Conservation (phyloP, 1,140 invertebrate genomes). For the Brachionus calyciflorus region DNA sequence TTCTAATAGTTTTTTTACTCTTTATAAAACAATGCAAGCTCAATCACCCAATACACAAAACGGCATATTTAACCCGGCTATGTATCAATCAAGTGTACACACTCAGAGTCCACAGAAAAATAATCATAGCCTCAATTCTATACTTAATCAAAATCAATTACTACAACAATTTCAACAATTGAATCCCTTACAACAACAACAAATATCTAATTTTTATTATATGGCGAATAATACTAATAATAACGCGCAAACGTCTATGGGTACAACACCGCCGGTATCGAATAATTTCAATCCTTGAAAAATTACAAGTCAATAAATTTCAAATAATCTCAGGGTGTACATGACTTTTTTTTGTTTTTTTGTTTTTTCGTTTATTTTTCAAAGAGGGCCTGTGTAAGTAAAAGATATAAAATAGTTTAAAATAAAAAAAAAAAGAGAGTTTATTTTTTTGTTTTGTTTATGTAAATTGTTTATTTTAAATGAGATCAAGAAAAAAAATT, state of each 20-base stretch:
- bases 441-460: too few relatives aligned
- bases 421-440: too few relatives aligned
- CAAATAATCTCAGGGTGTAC: background rate
- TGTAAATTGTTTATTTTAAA: too few relatives aligned
- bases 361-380: background rate
- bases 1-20: constrained; percentile 8
- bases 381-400: constrained; percentile 2
- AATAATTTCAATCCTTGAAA: constrained; percentile 8
- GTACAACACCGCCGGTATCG: background rate
- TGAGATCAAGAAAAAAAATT: too few relatives aligned
- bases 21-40: constrained; percentile 8
- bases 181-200: constrained; percentile 5
- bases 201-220: constrained; percentile 20
- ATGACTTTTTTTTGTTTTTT: background rate
- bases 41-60: background rate
- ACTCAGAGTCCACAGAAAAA: background rate
- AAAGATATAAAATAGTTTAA: too few relatives aligned
- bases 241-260: background rate
- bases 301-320: too few relatives aligned
- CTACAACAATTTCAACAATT: constrained; percentile 23
- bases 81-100: background rate
- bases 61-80: background rate
- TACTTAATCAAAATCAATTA: constrained; percentile 26
- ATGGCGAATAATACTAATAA: background rate
- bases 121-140: background rate